Conservation (phyloP, 2,797 vertebrate species). For the Cyclura pinguis region DNA sequence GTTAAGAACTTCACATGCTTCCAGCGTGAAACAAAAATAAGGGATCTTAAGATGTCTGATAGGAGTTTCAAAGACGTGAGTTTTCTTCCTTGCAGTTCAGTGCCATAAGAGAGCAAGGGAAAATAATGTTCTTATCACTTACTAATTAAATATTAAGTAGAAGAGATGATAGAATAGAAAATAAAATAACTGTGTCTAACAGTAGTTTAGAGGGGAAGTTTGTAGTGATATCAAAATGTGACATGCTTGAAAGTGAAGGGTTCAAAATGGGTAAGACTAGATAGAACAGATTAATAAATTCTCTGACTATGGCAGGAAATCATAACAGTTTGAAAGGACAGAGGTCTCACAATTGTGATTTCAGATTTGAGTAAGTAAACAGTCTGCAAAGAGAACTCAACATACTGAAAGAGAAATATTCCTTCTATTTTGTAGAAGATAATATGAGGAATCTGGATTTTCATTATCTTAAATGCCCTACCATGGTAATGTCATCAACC, state of each 20-base stretch:
- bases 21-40: background rate
- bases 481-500: background rate
- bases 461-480: background rate
- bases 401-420: background rate
- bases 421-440: background rate
- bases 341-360: constrained; percentile 41
- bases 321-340: background rate
- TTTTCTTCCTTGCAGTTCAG: background rate
- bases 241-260: background rate
- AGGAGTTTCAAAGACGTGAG: background rate
- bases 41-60: background rate
- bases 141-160: background rate
- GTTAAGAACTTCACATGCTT: background rate
- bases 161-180: constrained; percentile 20
- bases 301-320: constrained; percentile 12
- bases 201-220: background rate
- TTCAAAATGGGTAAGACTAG: background rate
- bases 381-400: constrained; percentile 23
- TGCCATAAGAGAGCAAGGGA: background rate
- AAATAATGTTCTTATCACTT: background rate
- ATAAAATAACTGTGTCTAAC: constrained; percentile 3
- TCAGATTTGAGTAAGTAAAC: background rate
- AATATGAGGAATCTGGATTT: constrained; percentile 1
- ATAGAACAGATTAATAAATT: constrained; percentile 17
- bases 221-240: constrained; percentile 56